Percentiles rank a stretch among this genome's conserved stretches.
Conservation (phyloP, 2,888 invertebrate genomes). For the Onthophagus sagittarius region DNA sequence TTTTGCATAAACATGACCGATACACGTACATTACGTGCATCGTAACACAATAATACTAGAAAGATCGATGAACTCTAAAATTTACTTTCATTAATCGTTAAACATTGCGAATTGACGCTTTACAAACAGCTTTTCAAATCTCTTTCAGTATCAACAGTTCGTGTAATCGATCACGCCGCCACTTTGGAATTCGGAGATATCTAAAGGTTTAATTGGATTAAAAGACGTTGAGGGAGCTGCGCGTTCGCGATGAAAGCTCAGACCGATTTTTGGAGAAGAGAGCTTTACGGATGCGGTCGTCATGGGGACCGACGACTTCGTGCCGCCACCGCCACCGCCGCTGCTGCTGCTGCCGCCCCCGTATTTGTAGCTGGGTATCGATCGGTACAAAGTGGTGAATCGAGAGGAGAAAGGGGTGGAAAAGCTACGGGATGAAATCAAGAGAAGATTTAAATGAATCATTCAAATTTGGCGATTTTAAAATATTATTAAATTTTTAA, state of each 20-base stretch:
- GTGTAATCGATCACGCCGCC: not conserved
- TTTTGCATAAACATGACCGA: too few relatives aligned
- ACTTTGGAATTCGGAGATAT: not conserved
- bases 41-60: too few relatives aligned
- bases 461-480: too few relatives aligned
- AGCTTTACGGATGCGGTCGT: conserved; percentile 27
- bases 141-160: too few relatives aligned
- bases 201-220: not conserved
- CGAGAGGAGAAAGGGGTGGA: not conserved
- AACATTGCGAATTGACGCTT: too few relatives aligned
- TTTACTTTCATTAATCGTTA: too few relatives aligned
- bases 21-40: too few relatives aligned
- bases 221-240: not conserved
- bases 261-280: not conserved
- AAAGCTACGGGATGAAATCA: not conserved
- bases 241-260: not conserved
- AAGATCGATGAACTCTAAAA: too few relatives aligned
- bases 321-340: not conserved
- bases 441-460: not conserved
- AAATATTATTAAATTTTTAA: too few relatives aligned
- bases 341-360: conserved; percentile 1
- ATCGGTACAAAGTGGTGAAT: conserved; percentile 9
- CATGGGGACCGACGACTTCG: conserved; percentile 33
- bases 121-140: too few relatives aligned
- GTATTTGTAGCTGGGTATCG: conserved; percentile 11